These are phyloP conservation scores for Cyclophora albipunctata DNA, from an alignment of 2,888 invertebrate species.

Conservation along the genomic window DNA sequence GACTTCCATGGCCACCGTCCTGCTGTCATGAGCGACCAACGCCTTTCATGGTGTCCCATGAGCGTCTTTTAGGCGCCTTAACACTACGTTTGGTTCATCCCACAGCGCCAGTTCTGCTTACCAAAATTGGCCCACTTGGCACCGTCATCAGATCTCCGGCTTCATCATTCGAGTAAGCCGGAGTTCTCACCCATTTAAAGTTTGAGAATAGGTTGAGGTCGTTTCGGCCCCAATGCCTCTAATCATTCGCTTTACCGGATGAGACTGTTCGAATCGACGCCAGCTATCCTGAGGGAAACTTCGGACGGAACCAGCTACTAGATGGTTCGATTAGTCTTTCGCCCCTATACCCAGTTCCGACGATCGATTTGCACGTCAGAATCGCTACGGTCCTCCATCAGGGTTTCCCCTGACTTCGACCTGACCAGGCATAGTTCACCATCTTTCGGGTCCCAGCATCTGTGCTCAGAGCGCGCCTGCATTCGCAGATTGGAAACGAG, in stretches of 20 bases:
- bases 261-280: too few species aligned
- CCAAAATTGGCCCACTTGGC: conserved; percentile 84
- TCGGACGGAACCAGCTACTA: conserved; percentile 86
- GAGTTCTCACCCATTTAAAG: conserved; percentile 84
- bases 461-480: conserved; percentile 77
- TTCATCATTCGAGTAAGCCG: conserved; percentile 74
- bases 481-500: conserved; percentile 30
- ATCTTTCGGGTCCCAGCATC: conserved; percentile 83
- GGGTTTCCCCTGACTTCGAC: conserved; percentile 81
- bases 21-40: too few species aligned
- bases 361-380: conserved; percentile 88
- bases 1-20: too few species aligned
- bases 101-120: conserved; percentile 88
- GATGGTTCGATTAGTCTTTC: conserved; percentile 84
- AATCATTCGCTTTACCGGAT: too few species aligned
- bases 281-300: conserved; percentile 31
- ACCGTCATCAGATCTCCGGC: conserved; percentile 70
- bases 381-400: conserved; percentile 83
- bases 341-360: conserved; percentile 84
- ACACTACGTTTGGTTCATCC: conserved; percentile 84
- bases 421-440: conserved; percentile 83
- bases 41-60: conserved; percentile 5
- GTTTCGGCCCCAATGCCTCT: too few species aligned
- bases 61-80: conserved; percentile 80
- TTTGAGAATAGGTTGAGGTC: conserved; percentile 83